Evolutionary conservation across 2,888 invertebrate genomes (phyloP).

Genomic region (Elysia crispata): DNA sequence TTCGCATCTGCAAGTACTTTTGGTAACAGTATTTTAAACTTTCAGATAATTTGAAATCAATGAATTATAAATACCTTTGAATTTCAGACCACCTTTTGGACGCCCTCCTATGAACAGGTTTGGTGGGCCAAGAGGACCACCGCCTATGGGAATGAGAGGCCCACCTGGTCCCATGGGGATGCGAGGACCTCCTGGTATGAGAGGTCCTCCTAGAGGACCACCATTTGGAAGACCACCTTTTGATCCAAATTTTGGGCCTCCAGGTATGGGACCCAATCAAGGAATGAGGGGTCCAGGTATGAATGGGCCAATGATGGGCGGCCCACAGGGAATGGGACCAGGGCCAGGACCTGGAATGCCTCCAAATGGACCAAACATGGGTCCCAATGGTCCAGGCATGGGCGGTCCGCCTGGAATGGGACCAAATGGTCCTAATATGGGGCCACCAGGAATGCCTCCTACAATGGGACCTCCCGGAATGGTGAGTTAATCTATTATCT

Average conservation of each 20-base stretch:
- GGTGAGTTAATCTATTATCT: slow-evolving; percentile 50
- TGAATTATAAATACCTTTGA: no score
- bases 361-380: slow-evolving; percentile 54
- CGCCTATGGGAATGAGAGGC: slow-evolving; percentile 42
- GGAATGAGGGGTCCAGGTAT: slow-evolving; percentile 65
- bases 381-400: slow-evolving; percentile 65
- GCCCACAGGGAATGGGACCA: slow-evolving; percentile 58
- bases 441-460: slow-evolving; percentile 80
- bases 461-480: slow-evolving; percentile 79
- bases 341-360: slow-evolving; percentile 39
- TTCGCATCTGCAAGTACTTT: no score
- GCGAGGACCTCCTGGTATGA: slow-evolving; percentile 48
- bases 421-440: slow-evolving; percentile 57
- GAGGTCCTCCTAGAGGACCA: slow-evolving; percentile 47
- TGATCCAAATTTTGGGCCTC: slow-evolving; percentile 82
- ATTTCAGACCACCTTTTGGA: slow-evolving; percentile 39
- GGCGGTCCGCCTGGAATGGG: slow-evolving; percentile 78
- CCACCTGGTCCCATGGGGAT: slow-evolving; percentile 47
- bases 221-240: slow-evolving; percentile 58
- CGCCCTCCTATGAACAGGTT: slow-evolving; percentile 47
- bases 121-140: slow-evolving; percentile 40
- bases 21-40: no score
- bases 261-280: slow-evolving; percentile 62
- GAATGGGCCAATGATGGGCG: slow-evolving; percentile 66
- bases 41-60: no score